phyloP scores from a whole-genome alignment of 2,888 invertebrate genomes.

The Dryomyza anilis region DNA sequence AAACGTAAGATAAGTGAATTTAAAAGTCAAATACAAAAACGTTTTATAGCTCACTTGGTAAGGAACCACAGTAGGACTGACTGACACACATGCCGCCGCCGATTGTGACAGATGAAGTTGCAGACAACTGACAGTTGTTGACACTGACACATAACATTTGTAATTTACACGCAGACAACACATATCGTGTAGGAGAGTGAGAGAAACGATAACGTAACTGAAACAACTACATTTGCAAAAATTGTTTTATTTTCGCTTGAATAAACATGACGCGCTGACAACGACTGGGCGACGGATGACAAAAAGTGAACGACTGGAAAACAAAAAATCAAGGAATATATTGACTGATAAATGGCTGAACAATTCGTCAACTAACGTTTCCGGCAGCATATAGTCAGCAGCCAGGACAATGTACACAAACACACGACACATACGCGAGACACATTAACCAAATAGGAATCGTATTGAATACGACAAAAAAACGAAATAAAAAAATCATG shows the following conservation, averaged over 20 bases:
- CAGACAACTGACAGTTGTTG: conserved; percentile 41
- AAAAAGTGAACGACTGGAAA: not conserved
- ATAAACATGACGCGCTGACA: conserved; percentile 14
- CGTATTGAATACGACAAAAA: conserved; percentile 1
- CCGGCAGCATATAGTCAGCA: conserved; percentile 27
- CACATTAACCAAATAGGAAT: not conserved
- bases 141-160: conserved; percentile 46
- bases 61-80: not conserved
- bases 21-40: conserved; percentile 4
- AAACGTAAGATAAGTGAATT: not conserved
- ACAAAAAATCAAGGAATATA: not conserved
- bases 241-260: conserved; percentile 25
- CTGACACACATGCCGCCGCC: not conserved
- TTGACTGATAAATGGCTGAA: conserved; percentile 44
- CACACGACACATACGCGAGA: not conserved
- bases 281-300: not conserved
- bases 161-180: no score
- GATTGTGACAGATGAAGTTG: conserved; percentile 59
- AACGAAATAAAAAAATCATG: conserved; percentile 24
- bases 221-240: conserved; percentile 6
- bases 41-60: conserved; percentile 14
- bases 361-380: conserved; percentile 46
- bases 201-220: no score
- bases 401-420: not conserved
- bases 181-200: no score